A percentile compares a stretch with the other conserved stretches of the same genome.
These are phyloP conservation scores for Isoperla grammatica DNA, from an alignment of 2,888 invertebrate species.

Conservation along the genomic window DNA sequence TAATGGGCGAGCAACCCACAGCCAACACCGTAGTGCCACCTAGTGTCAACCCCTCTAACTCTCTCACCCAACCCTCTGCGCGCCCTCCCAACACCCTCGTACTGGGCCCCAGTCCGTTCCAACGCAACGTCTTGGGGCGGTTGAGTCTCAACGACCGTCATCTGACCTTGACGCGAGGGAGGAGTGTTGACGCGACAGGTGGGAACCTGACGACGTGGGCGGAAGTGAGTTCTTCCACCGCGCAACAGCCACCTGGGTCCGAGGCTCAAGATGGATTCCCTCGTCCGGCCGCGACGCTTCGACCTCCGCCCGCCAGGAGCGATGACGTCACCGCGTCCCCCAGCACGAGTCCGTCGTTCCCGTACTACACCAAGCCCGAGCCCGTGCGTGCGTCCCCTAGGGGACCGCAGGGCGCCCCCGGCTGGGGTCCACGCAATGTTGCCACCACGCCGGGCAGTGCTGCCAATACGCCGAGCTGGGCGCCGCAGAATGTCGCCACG, in stretches of 20 bases:
- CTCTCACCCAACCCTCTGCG: background rate
- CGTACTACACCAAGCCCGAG: constrained; percentile 46
- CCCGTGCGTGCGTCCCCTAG: constrained; percentile 17
- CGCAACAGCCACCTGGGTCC: background rate
- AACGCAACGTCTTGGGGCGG: constrained; percentile 43
- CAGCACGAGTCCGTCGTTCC: constrained; percentile 41
- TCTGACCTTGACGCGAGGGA: constrained; percentile 19
- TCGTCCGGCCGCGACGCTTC: background rate
- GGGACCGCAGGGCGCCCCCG: background rate
- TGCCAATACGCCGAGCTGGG: background rate
- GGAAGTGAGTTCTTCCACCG: background rate
- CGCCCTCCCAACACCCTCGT: constrained; percentile 18
- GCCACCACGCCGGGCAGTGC: constrained; percentile 1
- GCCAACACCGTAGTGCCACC: constrained; percentile 8
- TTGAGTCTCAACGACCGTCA: constrained; percentile 32
- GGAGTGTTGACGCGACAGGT: background rate
- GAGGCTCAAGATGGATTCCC: background rate
- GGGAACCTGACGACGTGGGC: constrained; percentile 5
- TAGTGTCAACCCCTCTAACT: constrained; percentile 4
- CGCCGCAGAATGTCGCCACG: background rate
- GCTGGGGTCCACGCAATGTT: constrained; percentile 3
- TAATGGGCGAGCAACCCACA: constrained; percentile 22
- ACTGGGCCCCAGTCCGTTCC: constrained; percentile 43
- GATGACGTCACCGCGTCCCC: constrained; percentile 3
- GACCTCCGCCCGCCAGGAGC: background rate